Conservation (phyloP, 2,888 invertebrate genomes). For the Synergus japonicus region DNA sequence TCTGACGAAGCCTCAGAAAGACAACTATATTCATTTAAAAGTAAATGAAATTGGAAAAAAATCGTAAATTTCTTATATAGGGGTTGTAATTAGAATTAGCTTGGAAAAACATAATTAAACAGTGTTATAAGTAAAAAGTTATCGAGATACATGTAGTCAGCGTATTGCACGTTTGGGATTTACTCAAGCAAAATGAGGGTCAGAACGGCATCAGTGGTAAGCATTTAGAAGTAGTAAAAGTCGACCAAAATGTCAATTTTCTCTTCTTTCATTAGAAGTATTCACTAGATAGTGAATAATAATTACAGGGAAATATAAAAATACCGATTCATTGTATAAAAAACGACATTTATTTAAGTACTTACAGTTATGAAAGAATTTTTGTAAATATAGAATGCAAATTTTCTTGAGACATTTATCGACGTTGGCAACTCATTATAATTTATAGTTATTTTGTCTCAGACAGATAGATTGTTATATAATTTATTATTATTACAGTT, state of each 20-base stretch:
- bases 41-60: slow-evolving; percentile 16
- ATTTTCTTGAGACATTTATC: slow-evolving; percentile 11
- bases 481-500: not conserved
- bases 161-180: slow-evolving; percentile 26
- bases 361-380: not conserved
- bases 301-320: slow-evolving; percentile 12
- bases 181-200: slow-evolving; percentile 17
- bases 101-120: slow-evolving; percentile 24
- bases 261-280: slow-evolving; percentile 15
- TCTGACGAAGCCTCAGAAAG: slow-evolving; percentile 24
- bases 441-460: not conserved
- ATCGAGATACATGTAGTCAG: not conserved
- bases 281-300: slow-evolving; percentile 16
- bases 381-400: slow-evolving; percentile 18
- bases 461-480: not conserved
- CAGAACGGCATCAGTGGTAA: slow-evolving; percentile 29
- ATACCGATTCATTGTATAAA: slow-evolving; percentile 30
- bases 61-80: not conserved
- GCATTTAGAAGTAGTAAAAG: slow-evolving; percentile 28
- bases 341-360: slow-evolving; percentile 32
- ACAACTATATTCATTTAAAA: slow-evolving; percentile 17
- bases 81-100: slow-evolving; percentile 13
- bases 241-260: slow-evolving; percentile 40
- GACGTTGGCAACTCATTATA: slow-evolving; percentile 1
- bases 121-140: slow-evolving; percentile 16